These are phyloP conservation scores for Nothocercus julius DNA, from an alignment of 2,113 vertebrate species.

Conservation along the genomic window DNA sequence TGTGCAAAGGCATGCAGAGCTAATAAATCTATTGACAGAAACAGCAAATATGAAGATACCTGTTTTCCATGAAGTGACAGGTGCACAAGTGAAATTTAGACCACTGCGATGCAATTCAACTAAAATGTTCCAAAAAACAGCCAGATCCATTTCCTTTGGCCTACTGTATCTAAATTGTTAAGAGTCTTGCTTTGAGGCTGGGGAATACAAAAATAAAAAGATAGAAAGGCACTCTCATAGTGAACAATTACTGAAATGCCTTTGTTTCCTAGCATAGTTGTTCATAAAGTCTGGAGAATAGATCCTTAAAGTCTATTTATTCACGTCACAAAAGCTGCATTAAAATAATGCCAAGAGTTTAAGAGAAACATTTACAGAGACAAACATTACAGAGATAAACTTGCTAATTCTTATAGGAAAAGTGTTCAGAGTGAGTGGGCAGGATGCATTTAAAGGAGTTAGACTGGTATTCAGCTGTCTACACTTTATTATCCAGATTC, in stretches of 20 bases:
- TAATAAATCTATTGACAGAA: background rate
- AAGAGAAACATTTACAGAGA: background rate
- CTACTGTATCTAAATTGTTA: background rate
- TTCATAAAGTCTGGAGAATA: background rate
- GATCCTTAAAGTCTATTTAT: background rate
- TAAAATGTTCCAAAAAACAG: background rate
- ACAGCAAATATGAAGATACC: background rate
- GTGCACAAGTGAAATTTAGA: background rate
- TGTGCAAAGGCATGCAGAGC: background rate
- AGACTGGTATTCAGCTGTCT: background rate
- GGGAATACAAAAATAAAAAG: background rate
- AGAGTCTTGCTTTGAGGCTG: background rate
- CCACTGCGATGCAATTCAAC: background rate
- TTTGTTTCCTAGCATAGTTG: background rate
- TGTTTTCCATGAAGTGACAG: background rate
- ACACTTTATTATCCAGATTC: background rate
- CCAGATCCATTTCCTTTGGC: background rate
- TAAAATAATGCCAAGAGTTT: background rate
- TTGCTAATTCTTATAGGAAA: background rate
- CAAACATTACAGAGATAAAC: too few relatives aligned
- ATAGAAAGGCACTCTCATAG: background rate
- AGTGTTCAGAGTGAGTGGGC: background rate
- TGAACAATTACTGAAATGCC: background rate
- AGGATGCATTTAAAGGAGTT: background rate
- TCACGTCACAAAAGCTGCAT: background rate